phyloP scores from a whole-genome alignment of 2,888 invertebrate species.

The Candidula unifasciata region DNA sequence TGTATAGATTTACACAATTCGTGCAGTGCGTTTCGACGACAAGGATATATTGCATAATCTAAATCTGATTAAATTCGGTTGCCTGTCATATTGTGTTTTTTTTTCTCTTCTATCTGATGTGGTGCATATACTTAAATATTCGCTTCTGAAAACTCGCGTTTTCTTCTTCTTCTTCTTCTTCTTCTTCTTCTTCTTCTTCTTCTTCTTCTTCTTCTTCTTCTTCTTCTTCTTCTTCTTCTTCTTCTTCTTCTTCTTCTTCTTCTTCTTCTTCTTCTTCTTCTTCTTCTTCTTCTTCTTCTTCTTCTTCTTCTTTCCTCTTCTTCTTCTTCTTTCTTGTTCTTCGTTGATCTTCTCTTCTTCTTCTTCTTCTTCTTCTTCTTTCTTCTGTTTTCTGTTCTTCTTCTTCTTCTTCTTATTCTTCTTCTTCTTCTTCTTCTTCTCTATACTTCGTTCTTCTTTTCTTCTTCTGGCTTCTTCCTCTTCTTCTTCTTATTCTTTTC shows the following conservation, averaged over 20 bases:
- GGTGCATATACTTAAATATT: too few species aligned
- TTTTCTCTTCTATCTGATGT: background rate
- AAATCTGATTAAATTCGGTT: too few species aligned
- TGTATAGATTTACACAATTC: too few species aligned
- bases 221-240: conserved; percentile 6
- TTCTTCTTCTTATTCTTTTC: too few species aligned
- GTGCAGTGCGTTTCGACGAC: too few species aligned
- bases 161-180: background rate
- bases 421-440: too few species aligned
- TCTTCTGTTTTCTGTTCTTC: too few species aligned
- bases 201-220: background rate
- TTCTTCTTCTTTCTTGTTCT: background rate
- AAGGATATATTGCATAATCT: too few species aligned
- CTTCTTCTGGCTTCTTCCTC: too few species aligned
- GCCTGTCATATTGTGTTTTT: too few species aligned
- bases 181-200: background rate
- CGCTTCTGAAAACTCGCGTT: background rate
- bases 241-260: background rate
- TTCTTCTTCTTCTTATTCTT: too few species aligned
- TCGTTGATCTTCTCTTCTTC: background rate
- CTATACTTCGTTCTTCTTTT: too few species aligned
- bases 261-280: conserved; percentile 3
- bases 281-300: background rate
- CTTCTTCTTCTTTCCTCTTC: background rate
- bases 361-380: conserved; percentile 29